A percentile compares a stretch with the other conserved stretches of the same genome.
Conservation (phyloP, 2,113 vertebrate species). For the Zapornia atra region DNA sequence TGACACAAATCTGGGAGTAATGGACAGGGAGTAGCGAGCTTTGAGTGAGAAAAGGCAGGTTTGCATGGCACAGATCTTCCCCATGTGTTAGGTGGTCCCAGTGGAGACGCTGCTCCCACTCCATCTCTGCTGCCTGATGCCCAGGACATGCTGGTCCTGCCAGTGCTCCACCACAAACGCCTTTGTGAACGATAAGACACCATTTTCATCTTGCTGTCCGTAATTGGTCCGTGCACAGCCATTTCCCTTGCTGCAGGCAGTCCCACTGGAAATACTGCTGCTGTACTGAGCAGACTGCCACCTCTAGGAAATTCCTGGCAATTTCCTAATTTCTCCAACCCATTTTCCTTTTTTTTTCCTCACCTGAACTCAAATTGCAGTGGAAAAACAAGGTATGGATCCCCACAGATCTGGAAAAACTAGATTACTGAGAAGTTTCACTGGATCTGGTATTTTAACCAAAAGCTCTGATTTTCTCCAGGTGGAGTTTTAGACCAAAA, state of each 20-base stretch:
- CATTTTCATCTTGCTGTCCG: rapidly evolving
- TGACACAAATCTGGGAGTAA: background rate
- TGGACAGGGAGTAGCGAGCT: rapidly evolving
- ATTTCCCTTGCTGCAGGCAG: background rate
- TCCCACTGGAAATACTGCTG: rapidly evolving
- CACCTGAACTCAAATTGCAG: background rate
- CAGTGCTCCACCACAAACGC: background rate
- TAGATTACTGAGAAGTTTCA: background rate
- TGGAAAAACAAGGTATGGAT: background rate
- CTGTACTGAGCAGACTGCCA: rapidly evolving
- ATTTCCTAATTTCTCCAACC: background rate
- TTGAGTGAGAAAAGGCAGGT: background rate
- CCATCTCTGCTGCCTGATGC: background rate
- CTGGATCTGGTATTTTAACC: background rate
- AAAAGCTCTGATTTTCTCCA: background rate
- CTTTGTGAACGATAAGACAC: background rate
- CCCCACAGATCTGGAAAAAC: background rate
- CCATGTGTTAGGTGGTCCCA: background rate
- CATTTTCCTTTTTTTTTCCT: background rate
- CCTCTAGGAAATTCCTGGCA: background rate
- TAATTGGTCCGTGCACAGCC: background rate
- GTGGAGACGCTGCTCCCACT: background rate
- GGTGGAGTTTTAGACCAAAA: background rate
- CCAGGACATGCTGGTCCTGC: background rate
- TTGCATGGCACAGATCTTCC: background rate